Evolutionary conservation across 2,888 invertebrate genomes (phyloP), one percentile per base, ranked within the genome.

Genomic region (Tortrix viridana): DNA sequence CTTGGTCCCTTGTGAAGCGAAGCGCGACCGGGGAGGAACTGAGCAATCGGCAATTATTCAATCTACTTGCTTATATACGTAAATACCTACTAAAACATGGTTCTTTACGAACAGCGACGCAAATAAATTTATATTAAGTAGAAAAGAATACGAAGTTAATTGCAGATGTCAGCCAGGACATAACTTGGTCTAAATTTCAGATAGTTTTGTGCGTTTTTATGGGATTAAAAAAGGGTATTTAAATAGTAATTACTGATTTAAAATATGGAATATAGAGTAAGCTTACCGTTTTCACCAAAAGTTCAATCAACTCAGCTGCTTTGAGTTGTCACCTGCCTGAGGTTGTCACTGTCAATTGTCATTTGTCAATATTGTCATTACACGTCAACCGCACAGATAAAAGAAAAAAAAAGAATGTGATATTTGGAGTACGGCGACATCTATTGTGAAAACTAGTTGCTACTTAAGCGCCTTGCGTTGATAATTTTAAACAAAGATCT

Each of bases 221-320:
- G 5, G 6, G 6, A n/a, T n/a, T 5, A 5, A n/a, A 41, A 41
- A 5, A 41, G 16, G 3, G n/a, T 6, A 9, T 38, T 38, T n/a
- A n/a, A 38, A 38, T 3, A n/a, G 38, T 16, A 0, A 41, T 41
- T 16, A 41, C 6, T 6, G 14, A 41, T 41, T 26, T 44, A 44
- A 44, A 44, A 18, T 44, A 44, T 43, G 19, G 26, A 49, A 14
- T 6, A 26, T 23, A 22, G n/a, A 41, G 14, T 43, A 58, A 58
- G 49, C 58, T 58, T 52, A 59, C 59, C 19, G 43, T 47, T 9
- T 57, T 49, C 1, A 48, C 58, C 5, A 50, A 19, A 44, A 52
- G 59, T 59, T 59, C 59, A 52, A 7, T 59, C 49, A 58, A 49
- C 57, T 49, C 50, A 52, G 59, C 59, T 59, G 52, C 18, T 49